Evolutionary conservation across 1,140 invertebrate genomes (phyloP).

Genomic region (Chironomus striatipennis): DNA sequence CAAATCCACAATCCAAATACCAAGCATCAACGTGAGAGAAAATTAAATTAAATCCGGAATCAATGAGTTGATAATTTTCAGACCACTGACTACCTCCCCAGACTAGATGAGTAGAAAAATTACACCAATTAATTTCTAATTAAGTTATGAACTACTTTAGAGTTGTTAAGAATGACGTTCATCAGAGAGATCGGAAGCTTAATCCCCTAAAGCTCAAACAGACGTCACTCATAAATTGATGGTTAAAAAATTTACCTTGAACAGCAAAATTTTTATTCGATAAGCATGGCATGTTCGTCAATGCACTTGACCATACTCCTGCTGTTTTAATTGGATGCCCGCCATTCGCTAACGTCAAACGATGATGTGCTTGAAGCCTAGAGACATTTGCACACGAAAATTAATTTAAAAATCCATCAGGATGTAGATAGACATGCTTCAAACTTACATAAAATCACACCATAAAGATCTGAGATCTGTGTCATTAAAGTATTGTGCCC

Average conservation of each 20-base stretch:
- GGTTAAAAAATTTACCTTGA: conserved; percentile 38
- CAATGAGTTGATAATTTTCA: conserved; percentile 60
- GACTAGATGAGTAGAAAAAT: conserved; percentile 34
- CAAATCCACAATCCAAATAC: conserved; percentile 79
- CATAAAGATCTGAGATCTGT: conserved; percentile 66
- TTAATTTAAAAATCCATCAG: conserved; percentile 22
- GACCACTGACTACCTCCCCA: conserved; percentile 72
- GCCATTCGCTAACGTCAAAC: conserved; percentile 54
- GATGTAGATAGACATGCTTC: no score
- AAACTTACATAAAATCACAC: conserved; percentile 57
- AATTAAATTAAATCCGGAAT: conserved; percentile 66
- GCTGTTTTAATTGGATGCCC: conserved; percentile 52
- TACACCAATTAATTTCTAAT: no score
- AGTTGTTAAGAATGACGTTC: no score
- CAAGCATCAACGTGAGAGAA: conserved; percentile 75
- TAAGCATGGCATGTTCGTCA: conserved; percentile 63
- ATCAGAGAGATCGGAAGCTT: no score
- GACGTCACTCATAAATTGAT: no score
- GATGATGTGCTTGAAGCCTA: conserved; percentile 19
- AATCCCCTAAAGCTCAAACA: no score
- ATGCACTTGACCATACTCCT: conserved; percentile 68
- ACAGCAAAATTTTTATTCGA: conserved; percentile 49
- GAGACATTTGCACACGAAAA: neutral
- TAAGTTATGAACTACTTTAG: no score
- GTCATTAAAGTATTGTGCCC: conserved; percentile 63